Conservation (phyloP, 2,797 vertebrate species). For the Malacoraja senta region DNA sequence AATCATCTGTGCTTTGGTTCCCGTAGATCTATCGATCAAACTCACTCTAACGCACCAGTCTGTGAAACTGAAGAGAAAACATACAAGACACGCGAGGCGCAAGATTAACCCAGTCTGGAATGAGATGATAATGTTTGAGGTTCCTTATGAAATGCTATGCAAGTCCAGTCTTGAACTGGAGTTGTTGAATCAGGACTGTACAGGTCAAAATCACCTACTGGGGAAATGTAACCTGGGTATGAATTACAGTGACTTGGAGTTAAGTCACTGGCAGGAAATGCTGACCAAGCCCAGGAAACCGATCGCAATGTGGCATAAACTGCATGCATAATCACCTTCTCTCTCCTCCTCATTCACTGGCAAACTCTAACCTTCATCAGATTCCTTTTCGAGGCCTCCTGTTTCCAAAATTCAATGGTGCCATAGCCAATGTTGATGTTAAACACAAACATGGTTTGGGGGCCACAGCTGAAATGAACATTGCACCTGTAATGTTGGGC, state of each 20-base stretch:
- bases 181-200: constrained; percentile 64
- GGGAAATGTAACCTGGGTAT: constrained; percentile 68
- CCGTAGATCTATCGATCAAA: constrained; percentile 71
- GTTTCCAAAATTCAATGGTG: background rate
- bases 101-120: constrained; percentile 80
- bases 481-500: background rate
- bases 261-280: constrained; percentile 80
- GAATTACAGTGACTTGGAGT: constrained; percentile 56
- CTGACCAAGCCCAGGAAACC: constrained; percentile 73
- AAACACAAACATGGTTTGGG: too few species aligned
- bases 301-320: constrained; percentile 80
- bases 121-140: constrained; percentile 77
- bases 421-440: background rate
- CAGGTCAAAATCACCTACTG: constrained; percentile 52
- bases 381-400: background rate
- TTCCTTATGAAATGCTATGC: constrained; percentile 63
- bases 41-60: constrained; percentile 73
- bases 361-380: background rate
- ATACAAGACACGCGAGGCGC: constrained; percentile 74
- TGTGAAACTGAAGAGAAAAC: constrained; percentile 76
- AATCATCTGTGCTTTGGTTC: background rate
- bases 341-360: background rate
- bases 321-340: constrained; percentile 57
- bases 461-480: background rate
- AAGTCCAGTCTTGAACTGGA: constrained; percentile 66